These are phyloP conservation scores for Reticulitermes lucifugus DNA, from an alignment of 2,888 invertebrate genomes.

Conservation along the genomic window DNA sequence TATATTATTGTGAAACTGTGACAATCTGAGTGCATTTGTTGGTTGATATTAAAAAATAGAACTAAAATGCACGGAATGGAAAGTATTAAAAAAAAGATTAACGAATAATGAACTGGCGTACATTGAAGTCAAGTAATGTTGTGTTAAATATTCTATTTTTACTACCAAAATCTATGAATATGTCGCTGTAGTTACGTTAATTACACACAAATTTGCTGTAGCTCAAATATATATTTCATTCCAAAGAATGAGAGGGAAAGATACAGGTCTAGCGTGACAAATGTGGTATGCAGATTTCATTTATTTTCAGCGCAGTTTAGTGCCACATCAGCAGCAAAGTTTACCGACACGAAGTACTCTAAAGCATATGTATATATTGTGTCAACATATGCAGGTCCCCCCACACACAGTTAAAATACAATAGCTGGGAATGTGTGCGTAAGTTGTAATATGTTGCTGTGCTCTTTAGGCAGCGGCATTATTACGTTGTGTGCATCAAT, in stretches of 20 bases:
- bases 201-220: background rate
- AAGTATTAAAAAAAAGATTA: too few species aligned
- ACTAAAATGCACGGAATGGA: too few species aligned
- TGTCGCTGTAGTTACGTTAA: background rate
- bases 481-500: background rate
- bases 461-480: background rate
- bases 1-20: too few species aligned
- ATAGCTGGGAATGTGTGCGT: background rate
- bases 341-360: background rate
- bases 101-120: conserved; percentile 10
- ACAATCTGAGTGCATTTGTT: too few species aligned
- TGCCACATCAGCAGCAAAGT: background rate
- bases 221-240: background rate
- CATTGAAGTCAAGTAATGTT: conserved; percentile 15
- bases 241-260: background rate
- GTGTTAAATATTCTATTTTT: conserved; percentile 6
- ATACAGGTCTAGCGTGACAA: background rate
- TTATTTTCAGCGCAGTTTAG: conserved; percentile 16
- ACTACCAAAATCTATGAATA: background rate
- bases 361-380: background rate
- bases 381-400: background rate
- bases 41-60: too few species aligned
- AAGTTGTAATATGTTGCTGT: conserved; percentile 6
- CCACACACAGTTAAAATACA: background rate
- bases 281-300: conserved; percentile 35